Conservation (phyloP, 2,113 vertebrate genomes). For the Octodon degus region DNA sequence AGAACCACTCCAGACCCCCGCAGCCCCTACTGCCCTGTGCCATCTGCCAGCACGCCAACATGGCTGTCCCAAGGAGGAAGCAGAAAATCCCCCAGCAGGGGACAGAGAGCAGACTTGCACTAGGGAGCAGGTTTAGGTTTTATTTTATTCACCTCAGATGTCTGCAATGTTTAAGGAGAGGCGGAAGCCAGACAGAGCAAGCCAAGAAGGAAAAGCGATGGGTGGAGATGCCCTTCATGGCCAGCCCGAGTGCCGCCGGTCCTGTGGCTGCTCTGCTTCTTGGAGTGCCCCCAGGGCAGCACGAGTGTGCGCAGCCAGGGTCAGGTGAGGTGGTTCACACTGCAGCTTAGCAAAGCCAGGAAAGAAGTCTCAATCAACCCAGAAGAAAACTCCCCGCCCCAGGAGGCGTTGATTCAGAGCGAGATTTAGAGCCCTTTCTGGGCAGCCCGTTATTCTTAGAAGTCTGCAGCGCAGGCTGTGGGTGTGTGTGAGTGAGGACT, state of each 20-base stretch:
- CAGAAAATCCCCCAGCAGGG: not conserved
- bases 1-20: not conserved
- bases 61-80: not conserved
- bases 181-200: not conserved
- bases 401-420: not conserved
- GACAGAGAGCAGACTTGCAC: too few species aligned
- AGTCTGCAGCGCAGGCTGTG: not conserved
- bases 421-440: not conserved
- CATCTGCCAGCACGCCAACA: not conserved
- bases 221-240: rapidly evolving
- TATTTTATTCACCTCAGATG: not conserved
- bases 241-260: not conserved
- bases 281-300: rapidly evolving
- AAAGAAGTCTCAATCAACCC: slow-evolving; percentile 30
- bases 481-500: rapidly evolving
- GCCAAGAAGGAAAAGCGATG: not conserved
- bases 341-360: not conserved
- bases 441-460: slow-evolving; percentile 57
- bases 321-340: not conserved
- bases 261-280: not conserved
- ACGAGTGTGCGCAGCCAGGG: rapidly evolving
- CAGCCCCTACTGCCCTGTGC: not conserved
- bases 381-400: not conserved
- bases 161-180: not conserved
- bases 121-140: not conserved